Conservation (phyloP, 2,113 vertebrate species). For the Apodemus speciosus region DNA sequence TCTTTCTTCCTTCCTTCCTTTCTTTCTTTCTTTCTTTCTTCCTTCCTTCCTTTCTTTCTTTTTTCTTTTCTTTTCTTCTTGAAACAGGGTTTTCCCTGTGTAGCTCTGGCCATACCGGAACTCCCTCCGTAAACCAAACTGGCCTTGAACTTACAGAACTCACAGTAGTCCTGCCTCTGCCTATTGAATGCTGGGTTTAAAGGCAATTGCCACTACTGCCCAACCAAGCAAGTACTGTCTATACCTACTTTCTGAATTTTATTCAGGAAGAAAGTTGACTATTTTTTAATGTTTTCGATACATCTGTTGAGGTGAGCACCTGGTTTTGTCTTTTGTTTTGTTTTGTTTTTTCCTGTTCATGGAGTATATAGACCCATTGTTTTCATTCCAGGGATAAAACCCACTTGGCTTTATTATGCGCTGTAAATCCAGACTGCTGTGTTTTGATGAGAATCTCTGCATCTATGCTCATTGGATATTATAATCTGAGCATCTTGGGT, state of each 20-base stretch:
- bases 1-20: no score
- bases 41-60: not conserved
- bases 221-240: not conserved
- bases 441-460: not conserved
- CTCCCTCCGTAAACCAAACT: not conserved
- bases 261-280: not conserved
- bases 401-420: not conserved
- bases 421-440: not conserved
- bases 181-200: not conserved
- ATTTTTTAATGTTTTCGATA: not conserved
- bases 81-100: not conserved
- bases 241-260: not conserved
- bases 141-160: not conserved
- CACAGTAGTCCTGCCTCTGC: not conserved
- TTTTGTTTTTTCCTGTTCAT: not conserved
- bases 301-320: not conserved
- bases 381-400: not conserved
- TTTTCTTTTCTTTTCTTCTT: not conserved
- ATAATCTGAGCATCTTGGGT: not conserved
- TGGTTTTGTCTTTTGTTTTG: not conserved
- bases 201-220: not conserved
- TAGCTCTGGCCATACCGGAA: not conserved
- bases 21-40: rapidly evolving
- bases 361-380: not conserved
- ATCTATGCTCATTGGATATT: not conserved